Evolutionary conservation across 2,797 vertebrate species (phyloP).

Genomic region (Heteromormyrus szaboi): DNA sequence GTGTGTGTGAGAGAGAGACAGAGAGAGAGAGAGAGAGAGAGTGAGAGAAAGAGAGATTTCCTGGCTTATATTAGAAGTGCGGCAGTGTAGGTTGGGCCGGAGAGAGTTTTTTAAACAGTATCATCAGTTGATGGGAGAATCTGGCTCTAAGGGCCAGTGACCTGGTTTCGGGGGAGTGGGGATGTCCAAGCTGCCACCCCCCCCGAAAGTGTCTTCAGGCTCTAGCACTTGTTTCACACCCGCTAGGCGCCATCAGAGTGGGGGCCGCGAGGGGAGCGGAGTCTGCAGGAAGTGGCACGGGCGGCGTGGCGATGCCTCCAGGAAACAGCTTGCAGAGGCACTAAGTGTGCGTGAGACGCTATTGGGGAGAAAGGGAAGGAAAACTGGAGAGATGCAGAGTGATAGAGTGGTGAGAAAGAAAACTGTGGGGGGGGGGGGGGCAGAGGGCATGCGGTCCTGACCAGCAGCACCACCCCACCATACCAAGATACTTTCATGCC

Average conservation of each 20-base stretch:
- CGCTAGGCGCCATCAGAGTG: no score
- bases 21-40: neutral
- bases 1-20: neutral
- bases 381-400: neutral
- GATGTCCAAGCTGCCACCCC: neutral
- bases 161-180: neutral
- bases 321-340: slow-evolving; percentile 6
- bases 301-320: neutral
- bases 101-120: neutral
- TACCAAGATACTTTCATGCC: neutral
- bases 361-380: neutral
- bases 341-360: neutral
- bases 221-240: neutral
- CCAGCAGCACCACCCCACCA: neutral
- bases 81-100: neutral
- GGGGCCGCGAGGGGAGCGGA: neutral
- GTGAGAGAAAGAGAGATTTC: neutral
- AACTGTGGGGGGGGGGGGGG: neutral
- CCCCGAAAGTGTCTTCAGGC: neutral
- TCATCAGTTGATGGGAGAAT: neutral
- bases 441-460: neutral
- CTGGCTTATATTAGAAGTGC: neutral
- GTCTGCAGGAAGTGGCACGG: slow-evolving; percentile 1
- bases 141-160: neutral
- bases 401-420: neutral